Evolutionary conservation across 1,140 invertebrate species (phyloP), one percentile per base, ranked within the genome.

Genomic region (Chlorops oryzae): DNA sequence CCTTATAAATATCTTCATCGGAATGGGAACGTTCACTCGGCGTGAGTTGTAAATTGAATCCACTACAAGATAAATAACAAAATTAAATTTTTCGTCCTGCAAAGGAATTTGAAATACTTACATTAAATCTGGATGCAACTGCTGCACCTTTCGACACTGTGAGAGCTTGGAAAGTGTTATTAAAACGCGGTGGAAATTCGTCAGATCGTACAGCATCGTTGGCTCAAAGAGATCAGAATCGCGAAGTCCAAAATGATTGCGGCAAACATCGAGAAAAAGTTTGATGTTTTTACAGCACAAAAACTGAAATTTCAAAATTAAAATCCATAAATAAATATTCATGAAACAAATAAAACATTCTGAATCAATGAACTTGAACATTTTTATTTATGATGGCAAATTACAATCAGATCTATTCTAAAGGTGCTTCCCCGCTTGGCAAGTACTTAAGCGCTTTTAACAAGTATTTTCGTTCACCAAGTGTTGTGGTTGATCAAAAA

Each of bases 201-300:
- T 88, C 21, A 95, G 78, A 72, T 97, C 92, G 73, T 96, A 97
- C 3, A 98, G 75, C 83, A 95, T 92, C 5, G 81, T 81, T 1
- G 91, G 85, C 59, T 96, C 91, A 73, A 98, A 97, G 2, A 97
- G 75, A 70, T 97, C 92, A n/a, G 77, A 79, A 51, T 92, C 86
- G 9, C 84, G 80, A 20, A 97, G 73, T 21, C 85, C 84, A 75
- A 95, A 96, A 42, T 80, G 76, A 48, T 81, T 83, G 56, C 85
- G 83, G 68, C 92, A 96, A 5, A 86, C 85, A 42, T 87, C 81
- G 13, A 97, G 75, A 74, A 98, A 98, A 48, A 87, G 80, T 64
- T 91, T 84, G 50, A 97, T 97, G 72, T 98, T 98, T 58, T 93
- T 83, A 72, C 93, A 78, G 70, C 94, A 96, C 43, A 97, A 75